phyloP scores from a whole-genome alignment of 2,113 vertebrate species.

The Meriones unguiculatus region DNA sequence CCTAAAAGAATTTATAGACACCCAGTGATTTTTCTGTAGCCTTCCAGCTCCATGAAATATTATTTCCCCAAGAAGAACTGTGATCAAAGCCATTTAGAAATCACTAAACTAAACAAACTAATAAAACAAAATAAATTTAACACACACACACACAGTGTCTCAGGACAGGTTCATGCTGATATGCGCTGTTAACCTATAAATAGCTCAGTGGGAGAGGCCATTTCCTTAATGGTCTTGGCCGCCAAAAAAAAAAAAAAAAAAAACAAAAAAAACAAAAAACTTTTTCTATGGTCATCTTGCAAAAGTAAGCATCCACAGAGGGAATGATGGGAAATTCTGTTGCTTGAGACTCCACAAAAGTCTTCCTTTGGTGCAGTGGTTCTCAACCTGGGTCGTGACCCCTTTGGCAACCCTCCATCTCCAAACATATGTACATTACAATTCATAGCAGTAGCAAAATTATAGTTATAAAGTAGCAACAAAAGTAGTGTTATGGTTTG shows the following conservation, averaged over 20 bases:
- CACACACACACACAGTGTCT: slow-evolving; percentile 49
- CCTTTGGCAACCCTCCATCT: neutral
- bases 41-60: slow-evolving; percentile 53
- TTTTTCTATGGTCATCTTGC: slow-evolving; percentile 56
- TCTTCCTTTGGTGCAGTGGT: neutral
- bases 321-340: slow-evolving; percentile 63
- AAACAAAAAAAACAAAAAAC: neutral
- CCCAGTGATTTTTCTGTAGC: neutral
- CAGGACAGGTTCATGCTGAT: slow-evolving; percentile 48
- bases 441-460: neutral
- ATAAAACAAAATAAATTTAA: neutral
- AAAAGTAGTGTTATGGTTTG: neutral
- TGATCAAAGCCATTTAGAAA: slow-evolving; percentile 64
- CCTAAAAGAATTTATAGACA: neutral
- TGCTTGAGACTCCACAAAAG: neutral
- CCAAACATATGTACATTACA: neutral
- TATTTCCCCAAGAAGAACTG: neutral
- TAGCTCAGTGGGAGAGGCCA: slow-evolving; percentile 39
- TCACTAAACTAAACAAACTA: slow-evolving; percentile 69
- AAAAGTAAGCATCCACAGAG: slow-evolving; percentile 51
- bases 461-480: neutral
- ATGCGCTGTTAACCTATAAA: slow-evolving; percentile 64
- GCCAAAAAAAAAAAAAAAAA: slow-evolving; percentile 26
- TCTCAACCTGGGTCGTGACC: neutral
- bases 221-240: slow-evolving; percentile 64